Evolutionary conservation across 1,140 invertebrate species (phyloP).

Genomic region (Oreohelix idahoensis): DNA sequence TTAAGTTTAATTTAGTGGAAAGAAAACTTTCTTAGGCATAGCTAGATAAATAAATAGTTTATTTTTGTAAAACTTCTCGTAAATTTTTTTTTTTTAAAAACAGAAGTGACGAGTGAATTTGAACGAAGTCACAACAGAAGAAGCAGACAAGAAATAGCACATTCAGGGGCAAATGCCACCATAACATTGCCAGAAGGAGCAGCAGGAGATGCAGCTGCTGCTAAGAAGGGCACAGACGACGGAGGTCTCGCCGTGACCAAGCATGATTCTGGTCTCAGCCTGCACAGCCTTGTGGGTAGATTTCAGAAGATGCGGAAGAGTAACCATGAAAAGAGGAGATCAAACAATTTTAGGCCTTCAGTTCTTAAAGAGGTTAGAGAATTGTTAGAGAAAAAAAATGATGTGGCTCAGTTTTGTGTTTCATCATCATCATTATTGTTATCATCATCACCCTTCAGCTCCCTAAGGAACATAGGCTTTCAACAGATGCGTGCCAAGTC

Average conservation of each 20-base stretch:
- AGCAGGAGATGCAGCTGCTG: background rate
- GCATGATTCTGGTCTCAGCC: conserved; percentile 38
- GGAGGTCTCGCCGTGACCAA: background rate
- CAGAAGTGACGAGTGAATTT: background rate
- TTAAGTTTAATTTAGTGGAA: no score
- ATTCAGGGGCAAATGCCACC: background rate
- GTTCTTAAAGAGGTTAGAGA: conserved; percentile 57
- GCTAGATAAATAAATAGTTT: no score
- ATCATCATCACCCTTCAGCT: no score
- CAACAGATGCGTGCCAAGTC: no score
- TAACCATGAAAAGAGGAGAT: conserved; percentile 41
- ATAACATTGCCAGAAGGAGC: background rate
- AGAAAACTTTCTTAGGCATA: no score
- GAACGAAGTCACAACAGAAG: background rate
- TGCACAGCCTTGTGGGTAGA: conserved; percentile 52
- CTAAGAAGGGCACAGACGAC: background rate
- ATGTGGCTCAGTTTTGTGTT: no score
- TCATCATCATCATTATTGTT: no score
- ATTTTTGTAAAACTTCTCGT: no score
- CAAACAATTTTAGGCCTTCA: conserved; percentile 49
- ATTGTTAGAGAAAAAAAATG: no score
- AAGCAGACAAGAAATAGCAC: background rate
- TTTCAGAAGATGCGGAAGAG: conserved; percentile 59
- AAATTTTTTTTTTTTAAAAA: background rate
- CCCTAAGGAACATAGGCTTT: no score